Evolutionary conservation across 2,888 invertebrate species (phyloP).

Genomic region (Drosophila ochracea): DNA sequence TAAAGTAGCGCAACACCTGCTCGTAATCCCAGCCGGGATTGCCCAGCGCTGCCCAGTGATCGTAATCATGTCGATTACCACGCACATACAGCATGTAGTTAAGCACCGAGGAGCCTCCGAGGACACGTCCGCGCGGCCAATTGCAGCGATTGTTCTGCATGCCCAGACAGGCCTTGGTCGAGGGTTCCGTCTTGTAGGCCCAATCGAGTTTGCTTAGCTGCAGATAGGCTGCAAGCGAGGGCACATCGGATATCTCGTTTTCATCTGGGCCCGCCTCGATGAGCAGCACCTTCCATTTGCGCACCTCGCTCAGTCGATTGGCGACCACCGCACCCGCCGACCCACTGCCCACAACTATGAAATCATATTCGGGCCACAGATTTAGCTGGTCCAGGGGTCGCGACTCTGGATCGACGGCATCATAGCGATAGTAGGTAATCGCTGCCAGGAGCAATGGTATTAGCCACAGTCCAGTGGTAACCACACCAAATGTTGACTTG

Average conservation of each 20-base stretch:
- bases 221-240: slow-evolving; percentile 93
- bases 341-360: slow-evolving; percentile 93
- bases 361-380: slow-evolving; percentile 91
- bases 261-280: slow-evolving; percentile 95
- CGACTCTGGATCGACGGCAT: slow-evolving; percentile 92
- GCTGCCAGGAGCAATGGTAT: slow-evolving; percentile 93
- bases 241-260: slow-evolving; percentile 95
- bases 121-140: slow-evolving; percentile 95
- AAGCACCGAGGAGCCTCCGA: slow-evolving; percentile 94
- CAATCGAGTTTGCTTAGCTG: slow-evolving; percentile 95
- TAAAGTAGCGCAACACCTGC: slow-evolving; percentile 94
- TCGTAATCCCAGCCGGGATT: slow-evolving; percentile 96
- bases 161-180: slow-evolving; percentile 91
- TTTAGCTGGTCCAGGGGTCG: slow-evolving; percentile 90
- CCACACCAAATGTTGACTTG: slow-evolving; percentile 90
- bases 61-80: slow-evolving; percentile 93
- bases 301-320: slow-evolving; percentile 91
- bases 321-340: slow-evolving; percentile 96
- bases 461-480: slow-evolving; percentile 93
- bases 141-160: slow-evolving; percentile 93
- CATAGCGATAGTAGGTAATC: slow-evolving; percentile 92
- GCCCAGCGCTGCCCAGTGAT: slow-evolving; percentile 94
- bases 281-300: slow-evolving; percentile 91
- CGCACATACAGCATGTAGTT: slow-evolving; percentile 97
- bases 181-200: slow-evolving; percentile 95